These are phyloP conservation scores for Sebastes oblongus DNA, from an alignment of 2,797 vertebrate genomes.

Conservation along the genomic window DNA sequence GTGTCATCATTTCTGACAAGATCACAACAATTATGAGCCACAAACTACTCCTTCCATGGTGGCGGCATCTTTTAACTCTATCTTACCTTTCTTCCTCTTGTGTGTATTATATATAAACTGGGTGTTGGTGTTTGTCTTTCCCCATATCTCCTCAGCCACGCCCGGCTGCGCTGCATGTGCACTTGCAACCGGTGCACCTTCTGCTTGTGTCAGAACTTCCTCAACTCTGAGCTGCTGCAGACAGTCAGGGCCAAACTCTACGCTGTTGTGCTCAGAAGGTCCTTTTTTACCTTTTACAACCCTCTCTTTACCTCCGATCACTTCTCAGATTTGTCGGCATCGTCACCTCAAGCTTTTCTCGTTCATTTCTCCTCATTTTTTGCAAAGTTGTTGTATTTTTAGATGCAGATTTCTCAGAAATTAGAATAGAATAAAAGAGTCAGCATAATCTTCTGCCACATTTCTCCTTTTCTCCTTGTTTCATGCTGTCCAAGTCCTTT, in stretches of 20 bases:
- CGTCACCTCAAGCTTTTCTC: slow-evolving; percentile 27
- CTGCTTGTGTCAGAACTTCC: slow-evolving; percentile 99
- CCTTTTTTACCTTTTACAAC: slow-evolving; percentile 15
- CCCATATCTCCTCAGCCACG: slow-evolving; percentile 89
- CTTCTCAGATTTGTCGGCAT: background rate
- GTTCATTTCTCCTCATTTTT: background rate
- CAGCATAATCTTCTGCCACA: background rate
- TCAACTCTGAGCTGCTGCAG: slow-evolving; percentile 99
- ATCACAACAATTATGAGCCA: background rate
- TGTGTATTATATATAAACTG: slow-evolving; percentile 12
- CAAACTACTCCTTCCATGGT: background rate
- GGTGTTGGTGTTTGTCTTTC: slow-evolving; percentile 46
- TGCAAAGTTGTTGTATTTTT: background rate
- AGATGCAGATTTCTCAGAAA: background rate
- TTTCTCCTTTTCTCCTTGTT: background rate
- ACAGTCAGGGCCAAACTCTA: slow-evolving; percentile 98
- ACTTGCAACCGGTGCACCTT: slow-evolving; percentile 99
- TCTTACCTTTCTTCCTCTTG: background rate
- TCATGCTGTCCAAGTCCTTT: background rate
- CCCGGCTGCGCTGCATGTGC: slow-evolving; percentile 98
- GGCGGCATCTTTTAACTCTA: background rate
- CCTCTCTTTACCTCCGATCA: background rate
- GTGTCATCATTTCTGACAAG: background rate
- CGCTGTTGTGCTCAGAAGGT: slow-evolving; percentile 96
- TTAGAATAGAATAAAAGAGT: background rate